Conservation (phyloP, 2,797 vertebrate species). For the Myotis myotis region DNA sequence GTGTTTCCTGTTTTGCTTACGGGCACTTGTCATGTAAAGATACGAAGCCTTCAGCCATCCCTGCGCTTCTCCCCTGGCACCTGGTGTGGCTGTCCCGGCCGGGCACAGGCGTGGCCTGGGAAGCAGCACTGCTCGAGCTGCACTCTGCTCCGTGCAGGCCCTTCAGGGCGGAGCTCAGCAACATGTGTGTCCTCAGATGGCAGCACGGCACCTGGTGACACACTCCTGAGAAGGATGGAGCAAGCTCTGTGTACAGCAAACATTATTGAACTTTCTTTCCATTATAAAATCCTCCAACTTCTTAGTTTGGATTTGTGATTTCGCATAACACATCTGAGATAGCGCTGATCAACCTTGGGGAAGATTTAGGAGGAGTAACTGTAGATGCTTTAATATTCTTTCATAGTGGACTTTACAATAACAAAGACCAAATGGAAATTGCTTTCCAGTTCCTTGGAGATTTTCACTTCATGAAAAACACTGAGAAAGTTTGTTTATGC, state of each 20-base stretch:
- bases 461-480: background rate
- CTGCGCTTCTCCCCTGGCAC: background rate
- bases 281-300: background rate
- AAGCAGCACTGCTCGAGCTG: background rate
- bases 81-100: fast-evolving
- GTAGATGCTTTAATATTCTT: background rate
- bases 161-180: background rate
- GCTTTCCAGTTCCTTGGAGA: background rate
- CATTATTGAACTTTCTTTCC: background rate
- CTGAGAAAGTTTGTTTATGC: background rate
- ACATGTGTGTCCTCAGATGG: fast-evolving
- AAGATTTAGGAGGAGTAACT: background rate
- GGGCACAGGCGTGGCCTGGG: background rate
- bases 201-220: background rate
- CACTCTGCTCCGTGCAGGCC: no score
- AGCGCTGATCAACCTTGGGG: background rate
- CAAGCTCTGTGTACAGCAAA: fast-evolving
- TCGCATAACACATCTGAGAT: background rate
- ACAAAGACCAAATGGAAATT: background rate
- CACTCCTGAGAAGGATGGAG: background rate
- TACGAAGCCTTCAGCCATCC: background rate
- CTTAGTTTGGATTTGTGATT: background rate
- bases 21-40: background rate
- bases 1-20: background rate
- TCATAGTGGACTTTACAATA: background rate